A percentile compares a stretch with the other conserved stretches of the same genome.
Conservation (phyloP, 2,113 vertebrate species). For the Nothocercus nigrocapillus region DNA sequence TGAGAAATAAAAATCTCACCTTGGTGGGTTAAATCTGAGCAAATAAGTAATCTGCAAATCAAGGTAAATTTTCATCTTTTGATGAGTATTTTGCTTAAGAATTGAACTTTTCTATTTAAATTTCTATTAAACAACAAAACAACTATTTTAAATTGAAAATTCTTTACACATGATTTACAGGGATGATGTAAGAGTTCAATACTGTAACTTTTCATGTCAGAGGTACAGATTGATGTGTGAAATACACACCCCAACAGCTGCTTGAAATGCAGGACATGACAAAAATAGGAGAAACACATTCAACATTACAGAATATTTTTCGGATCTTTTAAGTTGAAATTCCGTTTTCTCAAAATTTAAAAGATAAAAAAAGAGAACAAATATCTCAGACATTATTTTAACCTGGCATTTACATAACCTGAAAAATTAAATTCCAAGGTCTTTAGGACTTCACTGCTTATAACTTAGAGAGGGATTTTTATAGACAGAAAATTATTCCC, state of each 20-base stretch:
- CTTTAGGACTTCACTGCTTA: conserved; percentile 12
- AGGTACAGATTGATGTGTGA: conserved; percentile 26
- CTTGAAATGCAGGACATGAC: neutral
- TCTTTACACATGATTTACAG: neutral
- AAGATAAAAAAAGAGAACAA: neutral
- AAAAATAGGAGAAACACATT: neutral
- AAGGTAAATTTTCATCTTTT: neutral
- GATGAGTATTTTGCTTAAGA: neutral
- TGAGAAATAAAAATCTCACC: neutral
- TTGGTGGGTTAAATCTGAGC: neutral
- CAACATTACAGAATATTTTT: neutral
- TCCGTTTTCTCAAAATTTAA: conserved; percentile 4
- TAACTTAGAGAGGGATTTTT: conserved; percentile 38
- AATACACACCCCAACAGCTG: conserved; percentile 39
- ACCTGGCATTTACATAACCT: conserved; percentile 36
- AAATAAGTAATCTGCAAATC: neutral
- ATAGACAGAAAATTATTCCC: conserved; percentile 53
- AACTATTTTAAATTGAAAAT: neutral
- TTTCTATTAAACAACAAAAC: neutral
- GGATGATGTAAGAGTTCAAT: conserved; percentile 9
- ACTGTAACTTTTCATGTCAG: neutral
- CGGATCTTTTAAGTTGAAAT: neutral
- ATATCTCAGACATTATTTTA: neutral
- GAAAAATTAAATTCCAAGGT: conserved; percentile 35
- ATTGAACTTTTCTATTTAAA: neutral